phyloP scores from a whole-genome alignment of 2,113 vertebrate genomes.

The Syngnathus scovelli region DNA sequence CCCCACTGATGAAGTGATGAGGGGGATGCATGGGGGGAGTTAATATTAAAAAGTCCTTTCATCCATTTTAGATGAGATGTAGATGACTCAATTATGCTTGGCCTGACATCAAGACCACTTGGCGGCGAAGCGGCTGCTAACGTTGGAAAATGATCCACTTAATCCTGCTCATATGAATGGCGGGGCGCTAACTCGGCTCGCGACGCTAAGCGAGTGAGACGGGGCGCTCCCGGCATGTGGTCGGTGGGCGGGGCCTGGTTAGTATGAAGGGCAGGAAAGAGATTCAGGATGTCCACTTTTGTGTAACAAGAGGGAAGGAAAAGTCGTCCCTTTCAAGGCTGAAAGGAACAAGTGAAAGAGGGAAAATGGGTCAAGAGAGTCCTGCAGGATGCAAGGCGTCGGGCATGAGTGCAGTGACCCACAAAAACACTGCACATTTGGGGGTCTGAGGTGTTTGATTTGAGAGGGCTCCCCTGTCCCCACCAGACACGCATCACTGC shows the following conservation, averaged over 20 bases:
- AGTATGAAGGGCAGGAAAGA: conserved; percentile 1
- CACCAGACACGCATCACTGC: background rate
- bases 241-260: conserved; percentile 30
- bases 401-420: conserved; percentile 32
- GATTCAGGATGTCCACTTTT: background rate
- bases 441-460: conserved; percentile 50
- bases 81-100: conserved; percentile 74
- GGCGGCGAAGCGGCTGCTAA: conserved; percentile 59
- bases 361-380: conserved; percentile 32
- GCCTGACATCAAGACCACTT: conserved; percentile 54
- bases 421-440: conserved; percentile 66
- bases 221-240: conserved; percentile 18
- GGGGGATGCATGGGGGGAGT: background rate
- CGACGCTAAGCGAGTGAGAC: conserved; percentile 41
- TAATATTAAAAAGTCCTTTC: conserved; percentile 61
- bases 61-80: conserved; percentile 70
- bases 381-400: conserved; percentile 43
- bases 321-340: background rate
- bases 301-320: background rate
- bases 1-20: conserved; percentile 29
- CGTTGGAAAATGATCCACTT: conserved; percentile 59
- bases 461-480: conserved; percentile 30
- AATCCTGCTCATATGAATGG: conserved; percentile 59
- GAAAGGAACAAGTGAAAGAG: conserved; percentile 12
- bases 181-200: conserved; percentile 38